Conservation (phyloP, 2,888 invertebrate genomes). For the Apotomis turbidana region DNA sequence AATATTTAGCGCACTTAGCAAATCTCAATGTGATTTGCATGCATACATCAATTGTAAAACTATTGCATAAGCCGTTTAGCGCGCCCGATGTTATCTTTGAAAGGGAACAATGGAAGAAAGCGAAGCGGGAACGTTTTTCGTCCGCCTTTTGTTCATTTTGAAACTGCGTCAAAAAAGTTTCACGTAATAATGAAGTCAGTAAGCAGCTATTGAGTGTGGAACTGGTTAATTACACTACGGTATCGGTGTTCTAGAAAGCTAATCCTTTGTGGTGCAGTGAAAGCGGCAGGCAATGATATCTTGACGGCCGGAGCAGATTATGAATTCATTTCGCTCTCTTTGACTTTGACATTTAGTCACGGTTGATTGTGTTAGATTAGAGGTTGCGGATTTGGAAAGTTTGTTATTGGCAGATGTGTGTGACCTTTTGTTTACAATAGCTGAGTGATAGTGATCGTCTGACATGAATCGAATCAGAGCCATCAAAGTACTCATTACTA, state of each 20-base stretch:
- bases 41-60: slow-evolving; percentile 39
- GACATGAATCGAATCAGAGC: slow-evolving; percentile 8
- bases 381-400: slow-evolving; percentile 31
- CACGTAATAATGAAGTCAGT: slow-evolving; percentile 41
- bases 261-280: slow-evolving; percentile 71
- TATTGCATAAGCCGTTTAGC: slow-evolving; percentile 46
- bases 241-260: slow-evolving; percentile 61
- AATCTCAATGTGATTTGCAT: slow-evolving; percentile 30
- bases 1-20: slow-evolving; percentile 26
- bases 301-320: slow-evolving; percentile 60
- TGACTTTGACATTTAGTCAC: slow-evolving; percentile 52
- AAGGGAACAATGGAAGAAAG: slow-evolving; percentile 53
- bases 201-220: slow-evolving; percentile 62
- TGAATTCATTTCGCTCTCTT: slow-evolving; percentile 55
- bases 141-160: slow-evolving; percentile 36
- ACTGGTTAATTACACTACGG: slow-evolving; percentile 50
- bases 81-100: slow-evolving; percentile 37
- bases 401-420: slow-evolving; percentile 17
- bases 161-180: slow-evolving; percentile 35
- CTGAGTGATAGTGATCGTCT: slow-evolving; percentile 6
- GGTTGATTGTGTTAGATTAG: slow-evolving; percentile 32
- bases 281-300: slow-evolving; percentile 60
- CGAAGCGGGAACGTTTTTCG: slow-evolving; percentile 32
- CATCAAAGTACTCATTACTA: slow-evolving; percentile 2
- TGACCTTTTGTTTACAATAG: slow-evolving; percentile 25